phyloP scores from a whole-genome alignment of 2,888 invertebrate genomes.

The Leptothorax acervorum region DNA sequence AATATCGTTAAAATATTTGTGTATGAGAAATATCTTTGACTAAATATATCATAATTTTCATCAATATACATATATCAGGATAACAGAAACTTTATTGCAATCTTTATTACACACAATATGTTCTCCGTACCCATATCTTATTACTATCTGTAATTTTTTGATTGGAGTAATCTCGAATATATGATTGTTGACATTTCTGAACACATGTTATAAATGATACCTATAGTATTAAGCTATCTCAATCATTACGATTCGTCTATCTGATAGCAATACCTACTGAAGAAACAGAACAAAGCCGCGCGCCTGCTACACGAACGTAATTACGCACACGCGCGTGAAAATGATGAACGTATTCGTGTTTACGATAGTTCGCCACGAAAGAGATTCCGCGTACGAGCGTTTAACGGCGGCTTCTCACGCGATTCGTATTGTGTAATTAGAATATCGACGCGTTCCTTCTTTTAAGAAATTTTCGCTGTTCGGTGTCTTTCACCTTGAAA shows the following conservation, averaged over 20 bases:
- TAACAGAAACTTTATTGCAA: not conserved
- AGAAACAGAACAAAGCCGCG: constrained; percentile 17
- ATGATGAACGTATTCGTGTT: constrained; percentile 52
- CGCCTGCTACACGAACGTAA: constrained; percentile 38
- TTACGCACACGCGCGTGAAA: constrained; percentile 54
- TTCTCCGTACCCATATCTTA: too few species aligned
- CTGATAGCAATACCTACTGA: not conserved
- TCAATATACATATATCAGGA: not conserved
- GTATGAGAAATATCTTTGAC: not conserved
- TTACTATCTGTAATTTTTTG: not conserved
- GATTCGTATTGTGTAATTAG: constrained; percentile 44
- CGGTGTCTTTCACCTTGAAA: constrained; percentile 38
- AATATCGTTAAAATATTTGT: not conserved
- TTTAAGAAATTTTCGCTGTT: constrained; percentile 30
- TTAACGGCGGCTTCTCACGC: constrained; percentile 51
- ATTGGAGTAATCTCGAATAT: not conserved
- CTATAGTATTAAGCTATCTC: constrained; percentile 22
- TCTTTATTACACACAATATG: not conserved
- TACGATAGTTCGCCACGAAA: constrained; percentile 45
- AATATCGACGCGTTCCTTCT: constrained; percentile 44
- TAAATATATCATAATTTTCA: not conserved
- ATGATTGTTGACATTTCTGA: constrained; percentile 3
- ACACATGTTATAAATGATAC: not conserved
- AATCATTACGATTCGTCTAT: constrained; percentile 1
- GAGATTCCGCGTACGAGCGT: constrained; percentile 42